phyloP scores from a whole-genome alignment of 1,140 invertebrate species.

The Philotrypesis tridentata region DNA sequence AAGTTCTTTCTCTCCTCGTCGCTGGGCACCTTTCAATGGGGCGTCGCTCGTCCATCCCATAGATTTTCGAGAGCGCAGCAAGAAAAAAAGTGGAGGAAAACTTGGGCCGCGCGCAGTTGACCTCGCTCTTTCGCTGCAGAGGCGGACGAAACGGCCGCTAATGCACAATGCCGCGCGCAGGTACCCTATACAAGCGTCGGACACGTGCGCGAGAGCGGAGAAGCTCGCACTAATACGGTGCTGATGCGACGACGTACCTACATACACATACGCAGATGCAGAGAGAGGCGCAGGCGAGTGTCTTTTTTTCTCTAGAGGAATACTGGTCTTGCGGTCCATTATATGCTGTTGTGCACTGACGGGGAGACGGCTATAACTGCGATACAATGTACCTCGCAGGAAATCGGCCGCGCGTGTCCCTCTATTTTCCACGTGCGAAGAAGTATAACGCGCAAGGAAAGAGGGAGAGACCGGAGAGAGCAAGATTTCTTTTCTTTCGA shows the following conservation, averaged over 20 bases:
- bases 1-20: neutral
- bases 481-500: constrained; percentile 11
- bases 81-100: neutral
- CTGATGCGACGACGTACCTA: neutral
- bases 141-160: neutral
- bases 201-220: neutral
- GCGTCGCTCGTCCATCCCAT: neutral
- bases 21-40: neutral
- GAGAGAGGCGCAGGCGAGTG: neutral
- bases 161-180: constrained; percentile 5
- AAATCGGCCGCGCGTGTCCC: constrained; percentile 35
- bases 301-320: constrained; percentile 3
- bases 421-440: constrained; percentile 25
- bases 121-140: neutral
- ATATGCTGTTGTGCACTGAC: neutral
- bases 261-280: constrained; percentile 16
- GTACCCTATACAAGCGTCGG: neutral
- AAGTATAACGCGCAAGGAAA: neutral
- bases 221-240: neutral
- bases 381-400: constrained; percentile 43
- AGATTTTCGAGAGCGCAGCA: neutral
- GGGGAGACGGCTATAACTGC: constrained; percentile 3
- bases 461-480: neutral
- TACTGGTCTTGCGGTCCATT: constrained; percentile 1
- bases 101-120: no score